A percentile compares a stretch with the other conserved stretches of the same genome.
Conservation (phyloP, 2,888 invertebrate genomes). For the Leistus spinibarbis region DNA sequence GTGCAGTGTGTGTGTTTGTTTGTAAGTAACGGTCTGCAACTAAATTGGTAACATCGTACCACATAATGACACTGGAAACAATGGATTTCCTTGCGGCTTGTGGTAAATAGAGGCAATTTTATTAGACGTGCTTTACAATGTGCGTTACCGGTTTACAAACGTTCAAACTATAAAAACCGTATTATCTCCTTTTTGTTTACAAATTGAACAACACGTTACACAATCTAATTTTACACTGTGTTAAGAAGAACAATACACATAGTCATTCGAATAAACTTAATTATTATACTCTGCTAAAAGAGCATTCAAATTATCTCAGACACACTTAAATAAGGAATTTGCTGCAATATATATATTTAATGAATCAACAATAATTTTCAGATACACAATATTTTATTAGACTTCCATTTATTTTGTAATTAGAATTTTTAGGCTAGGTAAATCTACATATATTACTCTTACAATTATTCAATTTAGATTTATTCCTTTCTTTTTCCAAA, state of each 20-base stretch:
- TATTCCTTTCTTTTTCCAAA: too few relatives aligned
- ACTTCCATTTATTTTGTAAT: too few relatives aligned
- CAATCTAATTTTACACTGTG: neutral
- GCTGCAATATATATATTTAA: too few relatives aligned
- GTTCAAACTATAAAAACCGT: neutral
- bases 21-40: conserved; percentile 8
- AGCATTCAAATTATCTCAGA: neutral
- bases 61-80: conserved; percentile 20
- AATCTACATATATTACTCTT: too few relatives aligned
- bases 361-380: too few relatives aligned
- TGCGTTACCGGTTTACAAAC: conserved; percentile 5
- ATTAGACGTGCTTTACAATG: neutral
- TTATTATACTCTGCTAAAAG: neutral
- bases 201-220: neutral
- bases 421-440: too few relatives aligned
- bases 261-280: too few relatives aligned
- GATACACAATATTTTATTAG: too few relatives aligned
- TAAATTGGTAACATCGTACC: conserved; percentile 10
- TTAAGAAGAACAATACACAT: neutral
- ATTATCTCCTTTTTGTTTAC: neutral
- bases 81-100: conserved; percentile 4
- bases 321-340: neutral
- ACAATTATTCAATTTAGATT: too few relatives aligned
- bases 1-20: neutral
- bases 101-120: neutral